Conservation (phyloP, 2,113 vertebrate genomes). For the Chinchilla lanigera region DNA sequence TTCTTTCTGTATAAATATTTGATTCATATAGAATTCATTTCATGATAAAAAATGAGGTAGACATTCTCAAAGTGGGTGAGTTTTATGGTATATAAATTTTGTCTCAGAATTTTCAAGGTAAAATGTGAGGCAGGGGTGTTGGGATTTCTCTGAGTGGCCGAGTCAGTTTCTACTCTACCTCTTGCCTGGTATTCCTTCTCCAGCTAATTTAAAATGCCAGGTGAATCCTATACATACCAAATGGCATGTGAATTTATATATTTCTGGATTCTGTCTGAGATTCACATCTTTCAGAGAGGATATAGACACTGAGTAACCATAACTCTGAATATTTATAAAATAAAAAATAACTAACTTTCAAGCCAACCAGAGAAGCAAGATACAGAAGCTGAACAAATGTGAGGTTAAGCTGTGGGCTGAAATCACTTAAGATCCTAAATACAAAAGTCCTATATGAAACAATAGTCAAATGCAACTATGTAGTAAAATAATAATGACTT, state of each 20-base stretch:
- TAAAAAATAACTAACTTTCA: neutral
- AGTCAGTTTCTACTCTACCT: too few species aligned
- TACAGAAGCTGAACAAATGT: neutral
- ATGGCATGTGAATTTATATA: neutral
- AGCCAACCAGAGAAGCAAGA: neutral
- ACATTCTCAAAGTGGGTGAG: neutral
- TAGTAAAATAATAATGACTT: neutral
- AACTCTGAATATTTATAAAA: neutral
- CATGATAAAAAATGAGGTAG: neutral
- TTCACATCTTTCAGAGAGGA: neutral
- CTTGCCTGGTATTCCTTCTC: neutral
- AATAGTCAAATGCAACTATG: neutral
- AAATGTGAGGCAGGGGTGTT: too few species aligned
- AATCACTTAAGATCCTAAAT: neutral
- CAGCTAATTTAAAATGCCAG: neutral
- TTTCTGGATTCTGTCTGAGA: neutral
- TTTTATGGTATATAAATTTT: rapidly evolving
- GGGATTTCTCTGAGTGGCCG: neutral
- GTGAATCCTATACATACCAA: rapidly evolving
- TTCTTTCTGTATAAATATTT: neutral
- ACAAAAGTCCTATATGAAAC: neutral
- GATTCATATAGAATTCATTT: neutral
- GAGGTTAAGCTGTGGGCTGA: neutral
- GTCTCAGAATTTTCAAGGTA: neutral
- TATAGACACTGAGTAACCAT: neutral